Conservation (phyloP, 2,113 vertebrate species). For the Tilapia sparmanii region DNA sequence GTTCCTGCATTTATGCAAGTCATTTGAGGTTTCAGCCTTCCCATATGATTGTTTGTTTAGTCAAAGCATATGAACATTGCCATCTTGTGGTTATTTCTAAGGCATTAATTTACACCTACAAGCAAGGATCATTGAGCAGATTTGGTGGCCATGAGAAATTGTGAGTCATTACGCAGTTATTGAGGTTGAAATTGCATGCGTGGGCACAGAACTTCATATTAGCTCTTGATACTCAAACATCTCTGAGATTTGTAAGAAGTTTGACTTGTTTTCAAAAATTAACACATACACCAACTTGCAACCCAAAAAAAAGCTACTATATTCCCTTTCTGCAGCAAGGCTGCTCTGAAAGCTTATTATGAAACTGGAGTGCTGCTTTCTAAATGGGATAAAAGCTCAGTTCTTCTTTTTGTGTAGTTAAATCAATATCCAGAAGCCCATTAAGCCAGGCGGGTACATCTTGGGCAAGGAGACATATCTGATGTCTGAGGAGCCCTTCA, state of each 20-base stretch:
- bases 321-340: conserved; percentile 4
- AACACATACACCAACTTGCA: background rate
- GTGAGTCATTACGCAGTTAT: background rate
- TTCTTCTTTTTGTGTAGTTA: conserved; percentile 57
- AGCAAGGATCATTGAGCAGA: background rate
- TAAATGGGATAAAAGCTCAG: conserved; percentile 62
- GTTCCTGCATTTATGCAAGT: conserved; percentile 49
- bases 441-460: conserved; percentile 56
- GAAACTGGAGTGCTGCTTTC: conserved; percentile 58
- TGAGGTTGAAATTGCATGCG: background rate
- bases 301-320: background rate
- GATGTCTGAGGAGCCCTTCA: conserved; percentile 43
- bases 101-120: conserved; percentile 6
- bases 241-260: background rate
- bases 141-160: background rate
- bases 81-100: conserved; percentile 68
- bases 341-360: conserved; percentile 42
- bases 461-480: conserved; percentile 44
- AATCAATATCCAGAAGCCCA: conserved; percentile 70
- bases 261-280: background rate
- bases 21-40: conserved; percentile 32
- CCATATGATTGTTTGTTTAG: conserved; percentile 33
- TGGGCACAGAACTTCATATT: background rate
- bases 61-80: conserved; percentile 63
- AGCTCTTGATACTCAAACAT: background rate